Base-by-base conservation (phyloP, 1,140 invertebrate species). In the Lepidurus arcticus region DNA sequence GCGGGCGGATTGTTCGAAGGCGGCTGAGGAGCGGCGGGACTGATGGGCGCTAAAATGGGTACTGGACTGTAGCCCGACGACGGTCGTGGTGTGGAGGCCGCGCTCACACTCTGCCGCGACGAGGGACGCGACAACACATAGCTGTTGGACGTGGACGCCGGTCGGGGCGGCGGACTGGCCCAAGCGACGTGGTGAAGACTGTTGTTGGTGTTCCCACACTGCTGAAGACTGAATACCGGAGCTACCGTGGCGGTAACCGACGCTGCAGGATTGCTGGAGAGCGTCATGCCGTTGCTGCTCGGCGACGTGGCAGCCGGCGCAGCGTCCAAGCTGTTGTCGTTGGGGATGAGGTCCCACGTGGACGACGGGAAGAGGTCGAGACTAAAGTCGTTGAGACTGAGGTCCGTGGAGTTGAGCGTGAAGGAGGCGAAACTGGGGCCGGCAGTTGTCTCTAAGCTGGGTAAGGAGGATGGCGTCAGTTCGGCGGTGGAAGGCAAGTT, bases 341-440 rank as follows among this genome's bases (percentile, higher is more conserved):
- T 80, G 13, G 44, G 47, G 76, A 86, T 87, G 81, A 88, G 82
- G 45, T 88, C 87, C 87, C 87, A 88, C 74, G 88, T 87, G 78
- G 88, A 86, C 80, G 85, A 85, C 24, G 86, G 86, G 82, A 88
- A 88, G 43, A 88, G 82, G 78, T 91, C 89, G 82, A 91, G 88
- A 80, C 89, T 88, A 82, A 87, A 85, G 81, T 84, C 76, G 82
- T 82, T 74, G 83, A 76, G 73, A 82, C 85, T 73, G 81, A 85
- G 53, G 83, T 85, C 80, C 81, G 83, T 78, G 81, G 85, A 44
- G 83, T 84, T 79, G 81, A 85, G 76, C 81, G 85, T 81, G 83
- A 86, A 80, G 81, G 85, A 82, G 42, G 82, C 79, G 73, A 83
- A 84, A 74, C 78, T 75, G 78, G 77, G 43, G 53, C 65, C 45